A percentile compares a stretch with the other conserved stretches of the same genome.
Evolutionary conservation across 2,113 vertebrate species (phyloP).

Genomic region (Grantiella picta): DNA sequence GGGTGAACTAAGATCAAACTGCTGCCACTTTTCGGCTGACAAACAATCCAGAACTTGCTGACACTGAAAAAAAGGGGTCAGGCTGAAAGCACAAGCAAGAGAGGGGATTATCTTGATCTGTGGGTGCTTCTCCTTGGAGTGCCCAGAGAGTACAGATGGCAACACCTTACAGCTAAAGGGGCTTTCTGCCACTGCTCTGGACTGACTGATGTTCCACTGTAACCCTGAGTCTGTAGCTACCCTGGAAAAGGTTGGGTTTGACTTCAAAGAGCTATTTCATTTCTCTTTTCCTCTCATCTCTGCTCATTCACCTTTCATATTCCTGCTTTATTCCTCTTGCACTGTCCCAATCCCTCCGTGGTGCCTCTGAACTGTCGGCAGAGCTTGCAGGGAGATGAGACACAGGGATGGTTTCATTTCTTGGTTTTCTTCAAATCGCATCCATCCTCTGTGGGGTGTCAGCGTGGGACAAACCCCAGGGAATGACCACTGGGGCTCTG

Average conservation of each 20-base stretch:
- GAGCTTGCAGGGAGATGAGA: background rate
- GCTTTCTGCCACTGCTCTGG: background rate
- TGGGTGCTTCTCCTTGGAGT: background rate
- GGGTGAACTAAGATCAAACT: conserved; percentile 6
- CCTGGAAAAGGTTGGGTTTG: background rate
- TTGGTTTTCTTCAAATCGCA: rapidly evolving
- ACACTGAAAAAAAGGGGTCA: background rate
- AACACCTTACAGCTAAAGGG: background rate
- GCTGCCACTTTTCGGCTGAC: background rate
- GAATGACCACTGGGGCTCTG: rapidly evolving
- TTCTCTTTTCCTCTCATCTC: background rate
- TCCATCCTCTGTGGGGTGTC: background rate
- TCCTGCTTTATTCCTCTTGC: background rate
- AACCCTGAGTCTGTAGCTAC: background rate
- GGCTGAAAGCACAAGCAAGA: background rate
- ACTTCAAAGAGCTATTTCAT: background rate
- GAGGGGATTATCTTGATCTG: background rate
- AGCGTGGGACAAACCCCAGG: background rate
- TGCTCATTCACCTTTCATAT: background rate
- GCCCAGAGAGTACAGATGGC: background rate
- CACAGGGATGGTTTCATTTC: background rate
- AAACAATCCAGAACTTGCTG: background rate
- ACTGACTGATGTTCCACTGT: background rate
- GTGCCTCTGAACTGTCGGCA: background rate
- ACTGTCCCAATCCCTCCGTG: background rate